phyloP scores from a whole-genome alignment of 2,888 invertebrate genomes.

The Cataglyphis albicans region DNA sequence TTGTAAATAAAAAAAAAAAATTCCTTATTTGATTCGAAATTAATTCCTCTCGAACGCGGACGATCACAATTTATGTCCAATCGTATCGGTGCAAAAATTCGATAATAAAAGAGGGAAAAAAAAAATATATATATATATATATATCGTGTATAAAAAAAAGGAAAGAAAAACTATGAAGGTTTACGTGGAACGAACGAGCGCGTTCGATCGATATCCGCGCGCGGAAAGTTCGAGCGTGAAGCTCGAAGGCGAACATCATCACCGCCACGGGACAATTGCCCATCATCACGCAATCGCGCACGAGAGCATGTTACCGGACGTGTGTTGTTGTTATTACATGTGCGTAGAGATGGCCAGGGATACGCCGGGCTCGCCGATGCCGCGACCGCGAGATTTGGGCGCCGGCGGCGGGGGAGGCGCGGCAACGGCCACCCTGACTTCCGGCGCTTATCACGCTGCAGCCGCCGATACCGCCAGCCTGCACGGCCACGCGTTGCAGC shows the following conservation, averaged over 20 bases:
- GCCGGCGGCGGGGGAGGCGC: conserved; percentile 84
- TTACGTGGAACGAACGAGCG: conserved; percentile 72
- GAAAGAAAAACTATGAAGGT: conserved; percentile 68
- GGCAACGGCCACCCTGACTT: conserved; percentile 87
- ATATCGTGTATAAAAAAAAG: background rate
- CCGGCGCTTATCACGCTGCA: conserved; percentile 84
- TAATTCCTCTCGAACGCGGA: background rate
- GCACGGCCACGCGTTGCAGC: conserved; percentile 89
- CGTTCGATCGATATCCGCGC: conserved; percentile 67
- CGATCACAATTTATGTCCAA: background rate
- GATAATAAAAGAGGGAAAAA: background rate
- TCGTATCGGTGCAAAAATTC: background rate
- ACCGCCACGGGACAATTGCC: background rate
- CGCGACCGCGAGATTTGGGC: conserved; percentile 84
- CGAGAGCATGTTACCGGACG: conserved; percentile 68
- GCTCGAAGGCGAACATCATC: background rate
- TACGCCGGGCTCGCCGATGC: conserved; percentile 86
- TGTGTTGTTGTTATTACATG: conserved; percentile 70
- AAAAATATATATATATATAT: no score
- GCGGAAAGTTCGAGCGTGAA: background rate
- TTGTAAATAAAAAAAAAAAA: background rate
- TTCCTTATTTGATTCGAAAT: background rate
- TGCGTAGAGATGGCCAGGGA: conserved; percentile 86
- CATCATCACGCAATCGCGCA: background rate
- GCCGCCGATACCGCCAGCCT: conserved; percentile 87